Evolutionary conservation across 2,888 invertebrate species (phyloP).

Genomic region (Epirrhoe tristata): DNA sequence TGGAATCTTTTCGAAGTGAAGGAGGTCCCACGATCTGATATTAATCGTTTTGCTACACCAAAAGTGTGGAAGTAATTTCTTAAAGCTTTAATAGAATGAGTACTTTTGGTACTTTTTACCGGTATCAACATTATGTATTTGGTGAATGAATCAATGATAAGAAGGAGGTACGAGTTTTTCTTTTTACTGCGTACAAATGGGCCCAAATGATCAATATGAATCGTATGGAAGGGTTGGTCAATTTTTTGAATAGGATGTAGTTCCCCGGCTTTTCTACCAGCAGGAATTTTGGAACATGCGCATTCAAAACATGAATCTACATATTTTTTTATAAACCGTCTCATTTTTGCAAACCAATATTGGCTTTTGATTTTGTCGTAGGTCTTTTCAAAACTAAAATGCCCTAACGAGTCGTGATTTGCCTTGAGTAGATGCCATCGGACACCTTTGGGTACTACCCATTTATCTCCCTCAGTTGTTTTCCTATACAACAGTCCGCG

Average conservation of each 20-base stretch:
- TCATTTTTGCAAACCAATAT: constrained; percentile 11
- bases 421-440: background rate
- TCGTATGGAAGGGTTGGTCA: constrained; percentile 10
- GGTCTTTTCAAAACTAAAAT: constrained; percentile 10
- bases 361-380: background rate
- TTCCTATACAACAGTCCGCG: background rate
- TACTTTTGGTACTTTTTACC: background rate
- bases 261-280: constrained; percentile 6
- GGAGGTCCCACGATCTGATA: constrained; percentile 12
- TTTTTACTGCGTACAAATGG: constrained; percentile 26
- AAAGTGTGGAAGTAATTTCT: constrained; percentile 7
- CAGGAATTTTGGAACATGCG: background rate
- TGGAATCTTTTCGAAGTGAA: constrained; percentile 12
- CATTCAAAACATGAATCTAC: background rate
- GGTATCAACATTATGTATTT: constrained; percentile 13
- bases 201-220: constrained; percentile 21
- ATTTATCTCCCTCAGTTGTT: background rate
- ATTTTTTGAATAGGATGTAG: constrained; percentile 18
- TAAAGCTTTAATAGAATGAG: background rate
- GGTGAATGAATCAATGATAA: constrained; percentile 25
- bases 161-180: constrained; percentile 15
- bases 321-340: no score
- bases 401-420: constrained; percentile 5
- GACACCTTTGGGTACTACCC: constrained; percentile 15
- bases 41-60: constrained; percentile 2